These are phyloP conservation scores for Ariolimax columbianus DNA, from an alignment of 2,888 invertebrate species.

Conservation along the genomic window DNA sequence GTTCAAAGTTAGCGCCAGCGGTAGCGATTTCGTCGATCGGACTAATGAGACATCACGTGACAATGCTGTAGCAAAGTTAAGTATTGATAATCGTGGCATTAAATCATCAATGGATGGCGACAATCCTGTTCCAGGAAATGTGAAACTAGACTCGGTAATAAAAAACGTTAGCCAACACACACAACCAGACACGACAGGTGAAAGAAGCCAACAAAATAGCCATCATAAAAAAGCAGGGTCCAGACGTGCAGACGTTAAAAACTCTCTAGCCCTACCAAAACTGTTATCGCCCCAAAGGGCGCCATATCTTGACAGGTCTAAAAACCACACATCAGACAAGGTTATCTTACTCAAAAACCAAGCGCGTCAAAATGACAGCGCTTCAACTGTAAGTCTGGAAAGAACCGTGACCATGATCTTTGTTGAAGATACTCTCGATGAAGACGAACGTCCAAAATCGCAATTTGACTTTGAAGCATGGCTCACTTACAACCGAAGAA, in stretches of 20 bases:
- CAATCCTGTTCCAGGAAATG: neutral
- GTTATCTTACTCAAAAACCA: neutral
- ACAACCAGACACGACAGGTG: neutral
- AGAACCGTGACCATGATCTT: constrained; percentile 39
- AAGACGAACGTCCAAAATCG: constrained; percentile 12
- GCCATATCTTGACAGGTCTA: constrained; percentile 10
- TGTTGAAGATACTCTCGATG: neutral
- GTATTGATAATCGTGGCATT: too few species aligned
- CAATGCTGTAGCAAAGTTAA: neutral
- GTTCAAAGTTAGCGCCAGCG: neutral
- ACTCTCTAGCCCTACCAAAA: too few species aligned
- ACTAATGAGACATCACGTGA: neutral
- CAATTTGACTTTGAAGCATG: constrained; percentile 43
- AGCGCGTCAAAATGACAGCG: too few species aligned
- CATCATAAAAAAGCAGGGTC: neutral
- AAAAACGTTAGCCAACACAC: neutral
- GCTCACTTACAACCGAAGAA: constrained; percentile 29
- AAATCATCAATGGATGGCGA: neutral
- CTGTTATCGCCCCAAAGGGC: neutral
- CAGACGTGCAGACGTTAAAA: neutral
- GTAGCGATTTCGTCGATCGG: neutral
- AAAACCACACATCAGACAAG: neutral
- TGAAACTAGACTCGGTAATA: neutral
- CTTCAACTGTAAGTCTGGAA: constrained; percentile 10
- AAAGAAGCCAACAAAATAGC: neutral